These are phyloP conservation scores for Rhagoletis zephyria DNA, from an alignment of 1,140 invertebrate genomes.

Conservation along the genomic window DNA sequence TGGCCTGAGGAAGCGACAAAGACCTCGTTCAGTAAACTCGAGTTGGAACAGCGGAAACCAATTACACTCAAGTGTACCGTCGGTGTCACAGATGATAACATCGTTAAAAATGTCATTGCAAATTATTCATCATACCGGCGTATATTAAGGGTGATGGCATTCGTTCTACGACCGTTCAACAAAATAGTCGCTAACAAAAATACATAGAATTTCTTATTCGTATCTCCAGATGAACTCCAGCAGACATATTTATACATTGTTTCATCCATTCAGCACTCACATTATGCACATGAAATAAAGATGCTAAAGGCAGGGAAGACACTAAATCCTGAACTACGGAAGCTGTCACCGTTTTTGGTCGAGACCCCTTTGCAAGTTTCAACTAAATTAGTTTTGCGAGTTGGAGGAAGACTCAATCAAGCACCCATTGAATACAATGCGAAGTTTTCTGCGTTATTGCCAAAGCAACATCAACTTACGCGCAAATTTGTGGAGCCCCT, in stretches of 20 bases:
- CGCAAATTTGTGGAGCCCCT: too few species aligned
- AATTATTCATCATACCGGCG: not conserved
- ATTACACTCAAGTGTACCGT: not conserved
- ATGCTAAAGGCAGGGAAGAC: too few species aligned
- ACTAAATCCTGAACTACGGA: too few species aligned
- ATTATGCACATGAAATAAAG: too few species aligned
- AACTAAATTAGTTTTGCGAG: not conserved
- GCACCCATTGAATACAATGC: constrained; percentile 17
- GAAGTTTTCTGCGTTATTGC: constrained; percentile 26
- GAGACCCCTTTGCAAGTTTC: too few species aligned
- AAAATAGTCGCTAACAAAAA: too few species aligned
- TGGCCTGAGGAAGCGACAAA: not conserved
- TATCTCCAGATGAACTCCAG: too few species aligned
- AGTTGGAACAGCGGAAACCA: constrained; percentile 4
- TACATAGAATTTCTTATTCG: too few species aligned
- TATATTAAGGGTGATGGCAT: not conserved
- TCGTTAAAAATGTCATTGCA: not conserved
- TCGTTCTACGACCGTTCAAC: not conserved
- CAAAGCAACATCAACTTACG: not conserved
- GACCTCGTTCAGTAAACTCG: not conserved
- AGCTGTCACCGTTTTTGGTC: too few species aligned
- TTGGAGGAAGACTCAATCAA: constrained; percentile 23
- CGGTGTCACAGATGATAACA: too few species aligned
- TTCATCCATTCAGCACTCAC: too few species aligned
- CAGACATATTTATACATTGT: too few species aligned